Evolutionary conservation across 1,140 invertebrate genomes (phyloP).

Genomic region (Lamellibrachia luymesi): DNA sequence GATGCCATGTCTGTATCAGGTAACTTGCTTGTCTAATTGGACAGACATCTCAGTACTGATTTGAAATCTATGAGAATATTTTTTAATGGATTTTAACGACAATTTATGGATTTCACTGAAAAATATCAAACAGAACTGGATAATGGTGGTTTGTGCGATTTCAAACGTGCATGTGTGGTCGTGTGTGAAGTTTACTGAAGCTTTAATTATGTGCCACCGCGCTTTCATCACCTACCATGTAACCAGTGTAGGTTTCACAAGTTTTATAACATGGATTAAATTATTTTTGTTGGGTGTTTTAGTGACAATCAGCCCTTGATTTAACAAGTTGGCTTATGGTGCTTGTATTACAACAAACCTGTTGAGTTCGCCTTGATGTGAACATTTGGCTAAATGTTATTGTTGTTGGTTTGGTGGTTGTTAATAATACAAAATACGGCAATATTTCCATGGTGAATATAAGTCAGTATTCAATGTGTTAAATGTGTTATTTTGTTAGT

Average conservation of each 20-base stretch:
- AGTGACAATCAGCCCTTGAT: not conserved
- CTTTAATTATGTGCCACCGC: not conserved
- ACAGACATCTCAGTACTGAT: no score
- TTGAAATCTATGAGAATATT: no score
- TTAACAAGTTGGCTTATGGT: not conserved
- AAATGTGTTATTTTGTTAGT: not conserved
- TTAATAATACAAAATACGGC: not conserved
- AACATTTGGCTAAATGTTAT: not conserved
- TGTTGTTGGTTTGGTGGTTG: not conserved
- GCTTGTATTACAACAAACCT: constrained; percentile 5
- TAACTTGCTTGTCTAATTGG: no score
- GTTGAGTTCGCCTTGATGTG: not conserved
- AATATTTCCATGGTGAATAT: not conserved
- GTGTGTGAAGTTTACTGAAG: not conserved
- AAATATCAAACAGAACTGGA: not conserved
- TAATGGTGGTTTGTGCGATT: not conserved
- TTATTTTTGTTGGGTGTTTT: constrained; percentile 1
- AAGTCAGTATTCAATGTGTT: not conserved
- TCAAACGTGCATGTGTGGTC: not conserved
- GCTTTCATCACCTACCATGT: not conserved
- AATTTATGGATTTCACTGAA: no score
- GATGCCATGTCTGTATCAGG: no score
- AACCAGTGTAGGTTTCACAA: not conserved
- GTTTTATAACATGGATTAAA: not conserved
- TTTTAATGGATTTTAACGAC: no score